phyloP scores from a whole-genome alignment of 2,113 vertebrate genomes.

The Urocitellus parryii region DNA sequence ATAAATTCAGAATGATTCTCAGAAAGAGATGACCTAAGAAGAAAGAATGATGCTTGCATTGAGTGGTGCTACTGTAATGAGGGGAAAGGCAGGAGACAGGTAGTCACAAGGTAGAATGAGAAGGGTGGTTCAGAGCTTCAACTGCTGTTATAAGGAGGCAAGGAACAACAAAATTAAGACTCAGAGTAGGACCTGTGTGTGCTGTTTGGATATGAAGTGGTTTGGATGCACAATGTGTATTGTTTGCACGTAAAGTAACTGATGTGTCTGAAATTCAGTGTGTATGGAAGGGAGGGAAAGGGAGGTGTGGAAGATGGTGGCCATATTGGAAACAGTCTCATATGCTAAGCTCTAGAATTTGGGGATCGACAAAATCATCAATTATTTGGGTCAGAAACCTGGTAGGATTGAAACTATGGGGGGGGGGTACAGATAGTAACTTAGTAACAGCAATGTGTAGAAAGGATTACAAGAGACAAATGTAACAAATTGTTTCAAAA shows the following conservation, averaged over 20 bases:
- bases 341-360: not conserved
- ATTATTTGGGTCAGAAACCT: not conserved
- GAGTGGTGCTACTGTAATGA: not conserved
- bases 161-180: not conserved
- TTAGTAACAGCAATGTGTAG: not conserved
- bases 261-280: not conserved
- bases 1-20: not conserved
- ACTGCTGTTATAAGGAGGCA: not conserved
- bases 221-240: too few relatives aligned
- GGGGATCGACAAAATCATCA: not conserved
- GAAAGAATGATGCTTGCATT: not conserved
- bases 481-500: not conserved
- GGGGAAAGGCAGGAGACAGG: not conserved
- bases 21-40: not conserved
- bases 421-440: not conserved
- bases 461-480: not conserved
- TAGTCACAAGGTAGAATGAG: not conserved
- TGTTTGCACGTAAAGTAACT: not conserved
- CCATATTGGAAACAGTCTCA: not conserved
- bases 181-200: not conserved
- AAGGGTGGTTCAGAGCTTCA: not conserved
- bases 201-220: not conserved
- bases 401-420: not conserved
- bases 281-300: not conserved
- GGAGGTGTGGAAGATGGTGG: not conserved